Conservation (phyloP, 64 coral and sea anemone species). For the Pocillopora damicornis region DNA sequence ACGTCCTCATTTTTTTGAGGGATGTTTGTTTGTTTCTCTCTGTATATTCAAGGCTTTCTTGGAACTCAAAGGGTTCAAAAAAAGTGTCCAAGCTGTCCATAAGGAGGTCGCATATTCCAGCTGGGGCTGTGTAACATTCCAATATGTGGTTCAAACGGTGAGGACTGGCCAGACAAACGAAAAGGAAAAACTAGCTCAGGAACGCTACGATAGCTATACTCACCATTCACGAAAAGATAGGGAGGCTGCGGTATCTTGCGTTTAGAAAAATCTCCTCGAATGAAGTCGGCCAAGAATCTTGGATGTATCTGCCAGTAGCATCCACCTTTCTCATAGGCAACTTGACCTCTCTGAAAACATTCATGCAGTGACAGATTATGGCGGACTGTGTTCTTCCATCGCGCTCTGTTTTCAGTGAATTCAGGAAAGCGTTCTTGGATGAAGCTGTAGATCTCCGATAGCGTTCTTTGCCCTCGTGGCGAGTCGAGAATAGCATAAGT, state of each 20-base stretch:
- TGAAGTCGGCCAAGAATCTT: slow-evolving; percentile 26
- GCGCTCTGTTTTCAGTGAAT: slow-evolving; percentile 29
- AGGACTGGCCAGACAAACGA: neutral
- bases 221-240: neutral
- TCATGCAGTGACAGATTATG: slow-evolving; percentile 66
- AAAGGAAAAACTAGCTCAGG: neutral
- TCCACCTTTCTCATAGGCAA: slow-evolving; percentile 15
- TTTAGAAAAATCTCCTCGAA: slow-evolving; percentile 28
- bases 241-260: neutral
- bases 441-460: slow-evolving; percentile 50
- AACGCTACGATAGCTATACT: neutral
- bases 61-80: no score
- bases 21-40: no score
- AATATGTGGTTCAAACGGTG: neutral
- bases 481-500: slow-evolving; percentile 43
- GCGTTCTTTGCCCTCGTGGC: slow-evolving; percentile 6
- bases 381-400: slow-evolving; percentile 74
- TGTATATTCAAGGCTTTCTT: no score
- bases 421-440: slow-evolving; percentile 29
- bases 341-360: slow-evolving; percentile 46
- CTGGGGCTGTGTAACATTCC: neutral
- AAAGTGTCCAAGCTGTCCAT: no score
- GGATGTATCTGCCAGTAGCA: slow-evolving; percentile 56
- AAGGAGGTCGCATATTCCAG: neutral
- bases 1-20: no score